Evolutionary conservation across 2,113 vertebrate genomes (phyloP).

Genomic region (Piprites chloris): DNA sequence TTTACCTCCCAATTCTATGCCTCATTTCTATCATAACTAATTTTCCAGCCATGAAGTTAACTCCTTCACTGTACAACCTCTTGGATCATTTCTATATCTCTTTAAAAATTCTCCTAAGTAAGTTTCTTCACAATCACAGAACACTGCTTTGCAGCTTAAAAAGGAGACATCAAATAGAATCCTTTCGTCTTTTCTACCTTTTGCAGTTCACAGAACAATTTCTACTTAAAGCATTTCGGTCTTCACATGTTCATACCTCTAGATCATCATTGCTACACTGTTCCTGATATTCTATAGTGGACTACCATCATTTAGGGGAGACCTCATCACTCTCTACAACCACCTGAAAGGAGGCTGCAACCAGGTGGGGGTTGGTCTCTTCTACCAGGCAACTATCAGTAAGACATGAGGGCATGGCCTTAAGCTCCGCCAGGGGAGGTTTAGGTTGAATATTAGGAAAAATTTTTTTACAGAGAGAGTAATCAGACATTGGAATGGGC

Average conservation of each 20-base stretch:
- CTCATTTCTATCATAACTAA: background rate
- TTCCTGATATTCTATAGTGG: background rate
- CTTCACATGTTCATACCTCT: background rate
- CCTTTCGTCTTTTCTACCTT: background rate
- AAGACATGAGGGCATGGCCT: too few species aligned
- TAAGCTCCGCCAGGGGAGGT: too few species aligned
- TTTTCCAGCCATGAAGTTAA: background rate
- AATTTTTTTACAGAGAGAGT: too few species aligned
- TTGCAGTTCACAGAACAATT: background rate
- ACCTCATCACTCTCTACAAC: too few species aligned
- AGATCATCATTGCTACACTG: background rate
- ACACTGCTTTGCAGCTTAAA: background rate
- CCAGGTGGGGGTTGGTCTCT: too few species aligned
- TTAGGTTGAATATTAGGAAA: too few species aligned
- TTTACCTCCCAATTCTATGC: background rate
- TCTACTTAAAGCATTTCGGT: background rate
- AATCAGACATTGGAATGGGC: too few species aligned
- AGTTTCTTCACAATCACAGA: background rate
- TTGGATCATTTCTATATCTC: background rate
- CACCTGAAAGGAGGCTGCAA: too few species aligned
- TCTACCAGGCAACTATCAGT: too few species aligned
- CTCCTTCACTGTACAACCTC: background rate
- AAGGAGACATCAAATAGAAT: background rate
- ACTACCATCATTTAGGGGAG: background rate
- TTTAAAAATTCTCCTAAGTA: background rate